A percentile compares a stretch with the other conserved stretches of the same genome.
Conservation (phyloP, 2,888 invertebrate genomes). For the Ophion slaviceki region DNA sequence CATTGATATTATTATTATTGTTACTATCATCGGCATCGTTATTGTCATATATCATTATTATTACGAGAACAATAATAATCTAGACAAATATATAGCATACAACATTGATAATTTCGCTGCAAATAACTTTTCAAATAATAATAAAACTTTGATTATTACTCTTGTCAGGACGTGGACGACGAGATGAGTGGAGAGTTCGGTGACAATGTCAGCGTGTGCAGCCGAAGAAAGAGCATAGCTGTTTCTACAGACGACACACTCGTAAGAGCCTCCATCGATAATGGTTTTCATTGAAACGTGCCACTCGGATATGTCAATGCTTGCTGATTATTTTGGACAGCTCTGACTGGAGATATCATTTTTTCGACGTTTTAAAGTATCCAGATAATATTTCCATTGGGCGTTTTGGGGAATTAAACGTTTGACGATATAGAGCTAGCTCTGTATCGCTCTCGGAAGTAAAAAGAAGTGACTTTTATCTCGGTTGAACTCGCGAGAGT, state of each 20-base stretch:
- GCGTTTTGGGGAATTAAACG: too few relatives aligned
- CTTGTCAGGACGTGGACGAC: slow-evolving; percentile 77
- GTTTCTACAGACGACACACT: slow-evolving; percentile 85
- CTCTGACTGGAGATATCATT: background rate
- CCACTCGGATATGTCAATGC: background rate
- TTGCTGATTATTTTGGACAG: too few relatives aligned
- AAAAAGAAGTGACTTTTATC: background rate
- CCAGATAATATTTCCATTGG: background rate
- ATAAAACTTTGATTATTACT: background rate
- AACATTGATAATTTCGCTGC: background rate
- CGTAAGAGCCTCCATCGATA: slow-evolving; percentile 30
- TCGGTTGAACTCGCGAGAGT: too few relatives aligned
- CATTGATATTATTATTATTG: too few relatives aligned
- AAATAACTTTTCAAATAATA: background rate
- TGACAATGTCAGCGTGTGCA: slow-evolving; percentile 92
- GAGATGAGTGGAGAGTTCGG: slow-evolving; percentile 95
- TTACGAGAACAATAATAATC: too few relatives aligned
- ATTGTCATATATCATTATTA: background rate
- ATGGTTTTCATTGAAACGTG: background rate
- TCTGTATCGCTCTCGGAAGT: too few relatives aligned
- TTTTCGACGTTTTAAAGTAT: background rate
- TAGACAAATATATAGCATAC: too few relatives aligned
- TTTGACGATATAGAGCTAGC: too few relatives aligned
- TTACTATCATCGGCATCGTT: background rate
- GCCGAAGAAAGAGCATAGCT: slow-evolving; percentile 87